These are phyloP conservation scores for Arrhopalites spinosus DNA, from an alignment of 2,888 invertebrate genomes.

Conservation along the genomic window DNA sequence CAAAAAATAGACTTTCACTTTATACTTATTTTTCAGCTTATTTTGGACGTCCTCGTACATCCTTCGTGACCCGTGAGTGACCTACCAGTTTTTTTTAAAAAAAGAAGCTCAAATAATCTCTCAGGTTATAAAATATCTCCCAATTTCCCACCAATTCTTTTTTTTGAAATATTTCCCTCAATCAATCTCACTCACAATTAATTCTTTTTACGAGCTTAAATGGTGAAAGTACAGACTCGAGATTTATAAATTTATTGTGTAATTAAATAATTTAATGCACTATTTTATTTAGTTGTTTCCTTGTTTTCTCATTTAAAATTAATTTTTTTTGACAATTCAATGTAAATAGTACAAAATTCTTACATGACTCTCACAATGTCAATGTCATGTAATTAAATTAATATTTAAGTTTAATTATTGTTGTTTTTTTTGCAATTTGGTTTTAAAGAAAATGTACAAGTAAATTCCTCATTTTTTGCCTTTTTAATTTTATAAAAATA, in stretches of 20 bases:
- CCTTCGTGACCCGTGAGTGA: conserved; percentile 29
- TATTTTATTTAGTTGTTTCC: neutral
- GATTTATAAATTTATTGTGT: neutral
- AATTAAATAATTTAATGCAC: neutral
- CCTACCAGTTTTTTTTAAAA: conserved; percentile 1
- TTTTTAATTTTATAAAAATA: too few species aligned
- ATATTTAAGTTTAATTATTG: too few species aligned
- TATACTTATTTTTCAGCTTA: conserved; percentile 36
- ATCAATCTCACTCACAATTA: neutral
- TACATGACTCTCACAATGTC: too few species aligned
- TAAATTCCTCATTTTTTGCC: too few species aligned
- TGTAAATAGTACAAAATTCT: too few species aligned
- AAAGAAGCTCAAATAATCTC: conserved; percentile 1
- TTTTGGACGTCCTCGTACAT: conserved; percentile 38
- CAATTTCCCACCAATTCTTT: too few species aligned
- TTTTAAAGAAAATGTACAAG: too few species aligned
- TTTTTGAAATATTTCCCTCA: neutral
- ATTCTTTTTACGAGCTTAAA: conserved; percentile 3
- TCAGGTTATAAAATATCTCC: too few species aligned
- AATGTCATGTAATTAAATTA: too few species aligned
- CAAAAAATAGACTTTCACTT: neutral
- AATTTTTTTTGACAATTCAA: too few species aligned
- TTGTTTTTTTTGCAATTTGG: too few species aligned
- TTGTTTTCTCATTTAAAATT: neutral
- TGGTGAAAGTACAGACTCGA: conserved; percentile 1